Base-by-base conservation (phyloP, 2,797 vertebrate species). In the Australoheros facetus region DNA sequence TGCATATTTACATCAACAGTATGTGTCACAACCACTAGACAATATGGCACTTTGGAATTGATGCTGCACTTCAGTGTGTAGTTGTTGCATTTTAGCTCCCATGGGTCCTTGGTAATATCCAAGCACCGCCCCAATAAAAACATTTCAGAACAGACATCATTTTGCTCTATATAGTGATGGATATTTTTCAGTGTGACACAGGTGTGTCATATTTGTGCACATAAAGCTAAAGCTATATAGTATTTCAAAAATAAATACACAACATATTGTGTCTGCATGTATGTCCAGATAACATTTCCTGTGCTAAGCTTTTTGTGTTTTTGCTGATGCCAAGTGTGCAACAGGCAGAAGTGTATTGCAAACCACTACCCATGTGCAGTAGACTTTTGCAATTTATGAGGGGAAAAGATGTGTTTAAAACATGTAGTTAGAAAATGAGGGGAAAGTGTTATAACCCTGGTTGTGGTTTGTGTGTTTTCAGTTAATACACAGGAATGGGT, bases 401-500 rank as follows among this genome's bases (percentile, higher is more conserved):
- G 54, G 17, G 1, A 19, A 60, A 34, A 39, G 2, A 8, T 17
- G 21, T 57, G 7, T 57, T 69, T 55, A 21, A 66, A 70, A 45
- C 9, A 19, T 78, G n/a, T 7, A 54, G 12, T 56, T 34, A 13
- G 34, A 51, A 4, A 70, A 11, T 34, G 3, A 53, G 11, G 48
- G 37, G 3, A 54, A 75, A 32, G 8, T 56, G n/a, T 37, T 7
- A 26, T 81, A 45, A 82, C 19, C 32, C 11, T 34, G 26, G 8
- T 13, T 84, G 51, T 77, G 45, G 7, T 79, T 56, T 81, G 2
- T 89, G 4, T 86, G 26, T 83, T 8, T 74, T 26, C 56, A 83
- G 76, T 75, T 73, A 71, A 42, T 56, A 77, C 77, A 82, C 53
- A 89, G 90, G 87, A 81, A 97, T 98, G 96, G 96, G 96, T 83